A percentile compares a stretch with the other conserved stretches of the same genome.
These are phyloP conservation scores for Phthorimaea operculella DNA, from an alignment of 1,140 invertebrate species.

Conservation along the genomic window DNA sequence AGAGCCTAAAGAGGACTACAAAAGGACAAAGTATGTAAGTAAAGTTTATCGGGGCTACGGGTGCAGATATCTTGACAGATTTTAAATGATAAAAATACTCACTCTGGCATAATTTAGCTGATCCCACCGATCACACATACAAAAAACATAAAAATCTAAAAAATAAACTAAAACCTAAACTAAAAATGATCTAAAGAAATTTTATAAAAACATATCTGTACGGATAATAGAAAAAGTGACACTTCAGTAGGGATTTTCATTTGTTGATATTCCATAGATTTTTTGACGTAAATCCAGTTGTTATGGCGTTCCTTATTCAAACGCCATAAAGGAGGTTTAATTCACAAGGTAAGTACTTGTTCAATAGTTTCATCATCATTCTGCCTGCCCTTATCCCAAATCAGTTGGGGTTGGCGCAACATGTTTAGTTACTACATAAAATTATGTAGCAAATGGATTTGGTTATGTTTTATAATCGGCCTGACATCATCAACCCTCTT, in stretches of 20 bases:
- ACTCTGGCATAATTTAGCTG: constrained; percentile 54
- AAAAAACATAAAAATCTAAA: constrained; percentile 35
- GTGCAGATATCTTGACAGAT: too few species aligned
- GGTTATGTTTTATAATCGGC: too few species aligned
- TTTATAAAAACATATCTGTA: constrained; percentile 55
- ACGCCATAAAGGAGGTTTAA: not conserved
- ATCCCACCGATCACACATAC: constrained; percentile 20
- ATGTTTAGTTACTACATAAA: too few species aligned
- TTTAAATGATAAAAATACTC: constrained; percentile 23
- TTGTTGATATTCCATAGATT: constrained; percentile 10
- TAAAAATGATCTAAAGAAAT: constrained; percentile 47
- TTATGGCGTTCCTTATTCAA: constrained; percentile 12
- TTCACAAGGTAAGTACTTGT: too few species aligned
- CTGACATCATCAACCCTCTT: too few species aligned
- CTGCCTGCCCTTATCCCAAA: too few species aligned
- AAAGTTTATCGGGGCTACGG: too few species aligned
- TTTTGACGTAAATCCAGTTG: constrained; percentile 14
- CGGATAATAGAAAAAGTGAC: constrained; percentile 40
- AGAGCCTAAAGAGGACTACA: too few species aligned
- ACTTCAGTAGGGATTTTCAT: constrained; percentile 17
- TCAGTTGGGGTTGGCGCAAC: too few species aligned
- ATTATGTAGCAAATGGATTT: too few species aligned
- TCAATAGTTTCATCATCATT: too few species aligned
- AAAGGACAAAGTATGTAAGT: too few species aligned
- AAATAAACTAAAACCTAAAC: constrained; percentile 50